A percentile compares a stretch with the other conserved stretches of the same genome.
phyloP scores from a whole-genome alignment of 2,888 invertebrate species.

The Cinara cedri region DNA sequence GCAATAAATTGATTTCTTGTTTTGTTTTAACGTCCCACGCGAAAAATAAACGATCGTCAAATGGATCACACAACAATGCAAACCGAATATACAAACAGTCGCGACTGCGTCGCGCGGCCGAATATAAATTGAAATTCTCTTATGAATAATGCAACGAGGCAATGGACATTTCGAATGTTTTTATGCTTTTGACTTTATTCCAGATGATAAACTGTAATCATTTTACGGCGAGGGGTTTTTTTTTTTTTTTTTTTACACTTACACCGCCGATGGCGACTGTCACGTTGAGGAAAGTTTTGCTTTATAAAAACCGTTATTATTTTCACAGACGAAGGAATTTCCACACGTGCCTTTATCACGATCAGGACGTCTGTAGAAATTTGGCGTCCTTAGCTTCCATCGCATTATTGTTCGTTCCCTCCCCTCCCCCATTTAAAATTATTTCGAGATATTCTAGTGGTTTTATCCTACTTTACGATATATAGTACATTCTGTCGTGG shows the following conservation, averaged over 20 bases:
- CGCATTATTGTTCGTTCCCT: too few species aligned
- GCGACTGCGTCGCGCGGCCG: neutral
- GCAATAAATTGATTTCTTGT: slow-evolving; percentile 21
- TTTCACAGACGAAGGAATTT: neutral
- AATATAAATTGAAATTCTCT: slow-evolving; percentile 42
- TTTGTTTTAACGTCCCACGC: slow-evolving; percentile 20
- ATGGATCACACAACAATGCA: slow-evolving; percentile 31
- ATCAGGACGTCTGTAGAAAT: too few species aligned
- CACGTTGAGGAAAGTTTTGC: neutral
- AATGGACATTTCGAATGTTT: slow-evolving; percentile 37
- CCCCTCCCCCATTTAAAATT: too few species aligned
- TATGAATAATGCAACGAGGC: slow-evolving; percentile 46
- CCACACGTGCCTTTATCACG: neutral
- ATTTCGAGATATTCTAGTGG: too few species aligned
- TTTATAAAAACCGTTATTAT: neutral
- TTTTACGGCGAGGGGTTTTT: slow-evolving; percentile 24
- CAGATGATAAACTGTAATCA: slow-evolving; percentile 42
- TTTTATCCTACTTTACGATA: too few species aligned
- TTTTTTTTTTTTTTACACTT: neutral
- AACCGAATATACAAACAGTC: slow-evolving; percentile 22
- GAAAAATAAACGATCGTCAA: slow-evolving; percentile 24
- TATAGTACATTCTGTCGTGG: too few species aligned
- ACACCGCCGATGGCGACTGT: neutral
- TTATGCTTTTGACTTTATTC: slow-evolving; percentile 31
- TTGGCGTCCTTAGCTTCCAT: too few species aligned